Conservation (phyloP, 2,888 invertebrate genomes). For the Gymnosoma rotundatum region DNA sequence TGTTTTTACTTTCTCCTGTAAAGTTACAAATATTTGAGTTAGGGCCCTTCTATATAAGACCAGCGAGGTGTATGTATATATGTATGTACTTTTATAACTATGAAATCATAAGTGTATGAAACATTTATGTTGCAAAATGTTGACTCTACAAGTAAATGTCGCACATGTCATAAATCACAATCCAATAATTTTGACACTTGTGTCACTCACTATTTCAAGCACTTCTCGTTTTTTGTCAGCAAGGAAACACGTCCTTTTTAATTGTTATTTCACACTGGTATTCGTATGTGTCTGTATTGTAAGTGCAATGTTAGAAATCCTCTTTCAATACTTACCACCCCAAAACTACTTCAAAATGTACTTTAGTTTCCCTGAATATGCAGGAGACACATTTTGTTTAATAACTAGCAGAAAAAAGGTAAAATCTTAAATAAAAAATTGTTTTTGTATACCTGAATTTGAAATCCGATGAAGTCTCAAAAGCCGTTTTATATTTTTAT, state of each 20-base stretch:
- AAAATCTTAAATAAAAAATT: neutral
- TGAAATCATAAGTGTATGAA: neutral
- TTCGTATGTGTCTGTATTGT: neutral
- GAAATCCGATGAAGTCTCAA: slow-evolving; percentile 57
- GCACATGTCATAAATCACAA: slow-evolving; percentile 67
- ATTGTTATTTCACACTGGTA: slow-evolving; percentile 39
- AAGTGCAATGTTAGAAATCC: slow-evolving; percentile 1
- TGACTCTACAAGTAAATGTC: slow-evolving; percentile 50
- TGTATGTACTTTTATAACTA: no score
- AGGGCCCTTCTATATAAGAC: no score
- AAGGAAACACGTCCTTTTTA: slow-evolving; percentile 39
- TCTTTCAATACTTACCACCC: slow-evolving; percentile 34
- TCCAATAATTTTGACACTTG: slow-evolving; percentile 68
- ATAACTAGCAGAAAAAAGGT: slow-evolving; percentile 30
- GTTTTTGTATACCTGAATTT: slow-evolving; percentile 46
- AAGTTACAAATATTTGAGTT: no score
- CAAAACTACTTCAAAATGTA: slow-evolving; percentile 43
- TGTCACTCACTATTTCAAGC: slow-evolving; percentile 61
- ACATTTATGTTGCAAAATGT: slow-evolving; percentile 3
- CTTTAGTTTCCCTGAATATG: slow-evolving; percentile 48
- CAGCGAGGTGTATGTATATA: no score
- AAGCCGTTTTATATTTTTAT: slow-evolving; percentile 15
- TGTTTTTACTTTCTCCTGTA: no score
- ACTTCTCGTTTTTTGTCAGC: slow-evolving; percentile 45
- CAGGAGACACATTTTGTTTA: slow-evolving; percentile 46